Evolutionary conservation across 2,888 invertebrate genomes (phyloP), one percentile per base, ranked within the genome.

Genomic region (Heliconius ismenius): DNA sequence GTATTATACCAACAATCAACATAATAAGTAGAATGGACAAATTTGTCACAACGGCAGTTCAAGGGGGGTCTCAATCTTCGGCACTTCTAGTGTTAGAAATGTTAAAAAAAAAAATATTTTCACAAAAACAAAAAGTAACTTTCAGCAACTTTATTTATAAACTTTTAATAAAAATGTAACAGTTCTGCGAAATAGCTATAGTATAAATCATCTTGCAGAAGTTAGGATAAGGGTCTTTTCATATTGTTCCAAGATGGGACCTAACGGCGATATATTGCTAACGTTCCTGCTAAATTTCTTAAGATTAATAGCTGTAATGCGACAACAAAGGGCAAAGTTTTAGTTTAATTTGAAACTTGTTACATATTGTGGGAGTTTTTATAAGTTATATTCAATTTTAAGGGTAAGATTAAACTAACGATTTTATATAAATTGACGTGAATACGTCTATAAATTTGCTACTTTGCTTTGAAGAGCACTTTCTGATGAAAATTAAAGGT

Each of bases 161-260:
- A 15, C 28, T 75, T 75, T 75, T 68, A 75, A 68, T 75, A 75
- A 75, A 75, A 69, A 75, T 43, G 75, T 68, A 69, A 36, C 75
- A 75, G 39, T 60, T n/a, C 69, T 63, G n/a, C 75, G 75, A 60
- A 75, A 75, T 75, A 75, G 75, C 43, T 62, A 18, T 62, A 49
- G 69, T 68, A 75, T 75, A 75, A 75, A 69, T 75, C 75, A 75
- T 69, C 32, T n/a, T 24, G 15, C 69, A 75, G 43, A 75, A 75
- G 69, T 75, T 75, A 49, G 75, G 75, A 75, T 75, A 75, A 75
- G 69, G 75, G 75, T 75, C 75, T 32, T 69, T 75, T 75, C 75
- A 69, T 75, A 75, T 69, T 75, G 69, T 69, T 69, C 62, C 28
- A 62, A 75, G 69, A 75, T 62, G 69, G 75, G 75, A 75, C 68